Evolutionary conservation across 2,113 vertebrate species (phyloP), one percentile per base, ranked within the genome.

Genomic region (Sander vitreus): DNA sequence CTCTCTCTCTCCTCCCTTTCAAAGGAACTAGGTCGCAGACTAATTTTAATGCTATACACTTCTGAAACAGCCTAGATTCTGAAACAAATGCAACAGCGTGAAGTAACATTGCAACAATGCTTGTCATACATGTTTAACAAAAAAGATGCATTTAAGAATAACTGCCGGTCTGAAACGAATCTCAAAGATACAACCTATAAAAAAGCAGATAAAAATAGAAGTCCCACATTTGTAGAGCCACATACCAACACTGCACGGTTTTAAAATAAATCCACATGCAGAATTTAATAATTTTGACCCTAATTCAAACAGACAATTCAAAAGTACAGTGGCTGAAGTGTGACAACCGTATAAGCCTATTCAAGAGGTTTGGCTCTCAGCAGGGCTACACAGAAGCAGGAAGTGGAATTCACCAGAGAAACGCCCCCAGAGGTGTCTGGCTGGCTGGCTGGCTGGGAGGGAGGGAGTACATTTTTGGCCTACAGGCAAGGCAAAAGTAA

Each of bases 391-490:
- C 91, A 92, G 83, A 93, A 93, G 85, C 91, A 94, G 93, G 92
- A 94, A 94, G 93, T 93, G 71, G 73, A 91, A 92, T 86, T 66
- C 88, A 92, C 80, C 72, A 93, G 91, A 93, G 92, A 82, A 91
- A 93, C 93, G 91, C 93, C 93, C 91, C 91, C 91, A 91, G 91
- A 91, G 91, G 89, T 91, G 90, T 88, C 88, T 89, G 87, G 53
- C 86, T 86, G 85, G 53, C 86, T 86, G 85, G 50, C 71, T 78
- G 80, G 55, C 36, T 70, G 78, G 48, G 81, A 83, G 80, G 84
- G 72, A 85, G 83, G 84, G 79, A 85, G 80, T n/a, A 76, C 81
- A 86, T 88, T 70, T 91, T 67, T 88, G 88, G 86, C 92, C 88
- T 79, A 23, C 76, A 89, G 76, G 69, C 86, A 89, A 89, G 39